phyloP scores from a whole-genome alignment of 2,888 invertebrate genomes.

The Aelia acuminata region DNA sequence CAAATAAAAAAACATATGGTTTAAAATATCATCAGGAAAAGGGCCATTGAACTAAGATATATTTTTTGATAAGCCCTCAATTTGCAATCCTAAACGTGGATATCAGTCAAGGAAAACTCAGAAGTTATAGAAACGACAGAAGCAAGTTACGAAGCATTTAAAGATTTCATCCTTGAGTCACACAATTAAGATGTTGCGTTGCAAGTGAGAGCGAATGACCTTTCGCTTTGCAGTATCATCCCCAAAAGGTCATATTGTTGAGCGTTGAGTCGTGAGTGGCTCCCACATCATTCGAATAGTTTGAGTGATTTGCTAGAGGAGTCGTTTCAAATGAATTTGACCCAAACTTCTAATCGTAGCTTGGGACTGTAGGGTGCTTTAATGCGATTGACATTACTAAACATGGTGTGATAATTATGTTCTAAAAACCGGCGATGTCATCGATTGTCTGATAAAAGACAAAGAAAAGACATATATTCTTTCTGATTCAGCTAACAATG shows the following conservation, averaged over 20 bases:
- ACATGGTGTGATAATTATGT: too few species aligned
- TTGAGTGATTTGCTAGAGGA: not conserved
- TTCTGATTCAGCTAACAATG: too few species aligned
- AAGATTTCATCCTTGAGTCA: not conserved
- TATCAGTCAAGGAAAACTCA: not conserved
- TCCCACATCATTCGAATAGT: not conserved
- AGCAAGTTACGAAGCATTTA: not conserved
- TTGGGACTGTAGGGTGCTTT: not conserved
- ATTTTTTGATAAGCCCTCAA: too few species aligned
- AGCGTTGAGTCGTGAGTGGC: not conserved
- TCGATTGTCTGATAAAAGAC: too few species aligned
- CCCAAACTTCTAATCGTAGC: not conserved
- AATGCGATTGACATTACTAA: too few species aligned
- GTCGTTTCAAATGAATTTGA: not conserved
- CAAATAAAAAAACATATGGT: too few species aligned
- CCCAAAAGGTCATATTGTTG: constrained; percentile 4
- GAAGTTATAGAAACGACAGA: not conserved
- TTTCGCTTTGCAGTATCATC: constrained; percentile 9
- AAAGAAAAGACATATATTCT: too few species aligned
- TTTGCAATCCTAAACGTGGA: not conserved
- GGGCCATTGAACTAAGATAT: too few species aligned
- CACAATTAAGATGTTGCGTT: not conserved
- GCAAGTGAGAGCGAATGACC: not conserved
- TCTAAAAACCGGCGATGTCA: too few species aligned
- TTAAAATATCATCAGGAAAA: too few species aligned